Evolutionary conservation across 2,797 vertebrate species (phyloP).

Genomic region (Prionace glauca): DNA sequence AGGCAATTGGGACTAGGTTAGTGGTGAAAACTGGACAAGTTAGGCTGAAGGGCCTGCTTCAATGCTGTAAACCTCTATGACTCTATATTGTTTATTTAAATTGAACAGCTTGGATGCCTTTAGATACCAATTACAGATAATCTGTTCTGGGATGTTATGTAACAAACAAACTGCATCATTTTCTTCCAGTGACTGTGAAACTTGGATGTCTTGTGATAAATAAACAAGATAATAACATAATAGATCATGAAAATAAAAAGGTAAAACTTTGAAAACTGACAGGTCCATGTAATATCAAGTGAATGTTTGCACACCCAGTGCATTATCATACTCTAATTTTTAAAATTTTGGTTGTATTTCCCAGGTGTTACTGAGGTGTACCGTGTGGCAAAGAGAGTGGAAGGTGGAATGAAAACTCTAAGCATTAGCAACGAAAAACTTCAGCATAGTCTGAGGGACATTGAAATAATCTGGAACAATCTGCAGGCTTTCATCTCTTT

Average conservation of each 20-base stretch:
- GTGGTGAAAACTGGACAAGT: background rate
- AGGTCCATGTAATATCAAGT: background rate
- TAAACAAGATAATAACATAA: background rate
- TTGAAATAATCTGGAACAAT: slow-evolving; percentile 45
- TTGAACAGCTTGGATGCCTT: background rate
- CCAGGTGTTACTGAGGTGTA: slow-evolving; percentile 46
- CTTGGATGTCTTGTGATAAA: too few species aligned
- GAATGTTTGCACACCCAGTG: background rate
- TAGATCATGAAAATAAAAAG: background rate
- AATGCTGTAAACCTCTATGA: background rate
- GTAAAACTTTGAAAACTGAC: background rate
- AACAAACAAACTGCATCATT: background rate
- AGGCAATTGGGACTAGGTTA: too few species aligned
- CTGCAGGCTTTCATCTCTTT: background rate
- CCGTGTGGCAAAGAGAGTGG: slow-evolving; percentile 42
- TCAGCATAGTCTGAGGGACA: slow-evolving; percentile 32
- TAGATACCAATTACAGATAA: background rate
- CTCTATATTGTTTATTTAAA: background rate
- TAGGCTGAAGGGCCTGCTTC: too few species aligned
- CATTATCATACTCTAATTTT: background rate
- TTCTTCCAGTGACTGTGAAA: background rate
- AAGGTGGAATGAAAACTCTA: slow-evolving; percentile 38
- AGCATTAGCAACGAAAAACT: background rate
- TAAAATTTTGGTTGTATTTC: background rate
- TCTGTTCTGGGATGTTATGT: background rate